Evolutionary conservation across 2,888 invertebrate species (phyloP).

Genomic region (Mimachlamys varia): DNA sequence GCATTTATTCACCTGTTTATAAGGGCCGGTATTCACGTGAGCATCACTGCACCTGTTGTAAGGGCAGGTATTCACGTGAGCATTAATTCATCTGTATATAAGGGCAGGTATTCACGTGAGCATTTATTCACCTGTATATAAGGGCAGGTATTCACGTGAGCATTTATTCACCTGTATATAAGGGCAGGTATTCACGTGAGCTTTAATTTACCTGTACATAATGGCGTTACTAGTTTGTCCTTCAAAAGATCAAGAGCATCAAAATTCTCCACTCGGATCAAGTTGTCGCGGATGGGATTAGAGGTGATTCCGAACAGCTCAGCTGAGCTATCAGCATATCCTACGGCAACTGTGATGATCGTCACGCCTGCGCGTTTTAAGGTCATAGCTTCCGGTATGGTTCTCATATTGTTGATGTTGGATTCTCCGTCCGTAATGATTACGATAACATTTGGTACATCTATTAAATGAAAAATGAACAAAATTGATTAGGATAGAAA

Average conservation of each 20-base stretch:
- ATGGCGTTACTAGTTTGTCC: constrained; percentile 68
- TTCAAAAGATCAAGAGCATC: constrained; percentile 68
- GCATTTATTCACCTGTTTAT: too few relatives aligned
- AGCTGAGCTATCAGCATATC: constrained; percentile 62
- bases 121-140: too few relatives aligned
- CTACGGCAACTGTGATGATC: constrained; percentile 74
- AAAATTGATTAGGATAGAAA: too few relatives aligned
- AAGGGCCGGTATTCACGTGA: too few relatives aligned
- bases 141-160: too few relatives aligned
- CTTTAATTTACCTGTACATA: constrained; percentile 72
- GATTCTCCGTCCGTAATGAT: constrained; percentile 76
- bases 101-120: too few relatives aligned
- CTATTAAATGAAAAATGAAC: constrained; percentile 50
- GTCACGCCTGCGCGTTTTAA: constrained; percentile 69
- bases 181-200: background rate
- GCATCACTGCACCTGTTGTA: too few relatives aligned
- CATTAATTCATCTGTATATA: too few relatives aligned
- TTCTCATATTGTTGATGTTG: constrained; percentile 73
- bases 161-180: too few relatives aligned
- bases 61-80: too few relatives aligned
- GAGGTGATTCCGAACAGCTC: constrained; percentile 76
- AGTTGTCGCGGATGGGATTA: constrained; percentile 71
- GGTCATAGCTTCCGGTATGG: constrained; percentile 73
- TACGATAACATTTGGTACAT: constrained; percentile 71
- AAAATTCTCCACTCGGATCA: constrained; percentile 73